Conservation (phyloP, 2,888 invertebrate genomes). For the Plebejus melissa region DNA sequence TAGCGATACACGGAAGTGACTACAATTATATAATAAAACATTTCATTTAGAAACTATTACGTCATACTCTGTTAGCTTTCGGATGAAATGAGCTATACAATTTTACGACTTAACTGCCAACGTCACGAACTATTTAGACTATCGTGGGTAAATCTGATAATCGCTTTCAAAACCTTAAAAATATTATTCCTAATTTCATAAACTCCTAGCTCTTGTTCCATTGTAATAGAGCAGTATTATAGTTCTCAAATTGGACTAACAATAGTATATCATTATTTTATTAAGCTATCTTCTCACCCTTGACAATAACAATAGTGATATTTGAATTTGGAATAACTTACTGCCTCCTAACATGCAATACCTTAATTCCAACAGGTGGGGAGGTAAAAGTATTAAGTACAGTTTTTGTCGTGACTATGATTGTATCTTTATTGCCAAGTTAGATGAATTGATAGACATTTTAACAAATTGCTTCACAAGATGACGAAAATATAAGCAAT, state of each 20-base stretch:
- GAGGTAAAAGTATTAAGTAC: slow-evolving; percentile 44
- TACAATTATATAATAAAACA: slow-evolving; percentile 16
- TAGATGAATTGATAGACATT: slow-evolving; percentile 44
- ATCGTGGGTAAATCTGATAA: slow-evolving; percentile 4
- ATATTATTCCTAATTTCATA: background rate
- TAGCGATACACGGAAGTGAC: background rate
- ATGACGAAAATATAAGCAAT: slow-evolving; percentile 5
- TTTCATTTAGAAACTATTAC: slow-evolving; percentile 20
- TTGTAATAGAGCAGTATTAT: slow-evolving; percentile 23
- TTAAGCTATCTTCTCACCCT: slow-evolving; percentile 78
- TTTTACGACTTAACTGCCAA: slow-evolving; percentile 12
- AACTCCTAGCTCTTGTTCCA: slow-evolving; percentile 35
- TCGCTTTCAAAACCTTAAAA: slow-evolving; percentile 14
- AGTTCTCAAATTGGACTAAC: slow-evolving; percentile 44
- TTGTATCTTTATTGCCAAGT: slow-evolving; percentile 56
- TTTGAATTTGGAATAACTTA: slow-evolving; percentile 74
- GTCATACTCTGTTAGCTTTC: slow-evolving; percentile 9
- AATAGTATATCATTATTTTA: slow-evolving; percentile 76
- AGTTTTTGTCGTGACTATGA: slow-evolving; percentile 61
- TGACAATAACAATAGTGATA: slow-evolving; percentile 76
- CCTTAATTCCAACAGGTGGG: slow-evolving; percentile 70
- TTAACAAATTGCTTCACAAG: slow-evolving; percentile 32
- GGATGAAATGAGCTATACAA: slow-evolving; percentile 18
- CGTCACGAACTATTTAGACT: slow-evolving; percentile 12
- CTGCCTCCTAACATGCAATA: slow-evolving; percentile 69